Evolutionary conservation across 2,797 vertebrate species (phyloP).

Genomic region (Tokudaia tokunoshimensis): DNA sequence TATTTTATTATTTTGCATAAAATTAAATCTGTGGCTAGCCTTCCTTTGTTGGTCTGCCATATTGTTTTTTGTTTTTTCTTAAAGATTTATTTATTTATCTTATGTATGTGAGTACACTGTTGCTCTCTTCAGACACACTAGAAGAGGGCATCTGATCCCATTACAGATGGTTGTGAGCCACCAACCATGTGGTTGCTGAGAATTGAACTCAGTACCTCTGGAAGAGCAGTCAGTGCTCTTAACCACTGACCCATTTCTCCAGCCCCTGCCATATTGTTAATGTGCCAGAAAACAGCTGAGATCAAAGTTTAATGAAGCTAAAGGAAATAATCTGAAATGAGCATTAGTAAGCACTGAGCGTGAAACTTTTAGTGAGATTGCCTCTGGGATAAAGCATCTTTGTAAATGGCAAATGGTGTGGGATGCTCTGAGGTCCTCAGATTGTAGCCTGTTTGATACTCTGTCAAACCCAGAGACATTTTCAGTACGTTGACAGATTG

Average conservation of each 20-base stretch:
- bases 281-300: conserved; percentile 69
- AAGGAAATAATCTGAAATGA: conserved; percentile 80
- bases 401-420: background rate
- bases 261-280: conserved; percentile 51
- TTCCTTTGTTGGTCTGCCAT: conserved; percentile 66
- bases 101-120: no score
- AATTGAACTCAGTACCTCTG: no score
- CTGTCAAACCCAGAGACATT: conserved; percentile 40
- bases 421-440: background rate
- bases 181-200: no score
- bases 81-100: no score
- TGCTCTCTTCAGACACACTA: no score
- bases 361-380: conserved; percentile 66
- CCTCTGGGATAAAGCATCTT: conserved; percentile 64
- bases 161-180: no score
- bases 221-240: no score
- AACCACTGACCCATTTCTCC: no score
- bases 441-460: background rate
- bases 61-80: no score
- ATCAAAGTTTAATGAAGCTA: conserved; percentile 73
- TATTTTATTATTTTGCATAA: conserved; percentile 64
- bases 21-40: conserved; percentile 58
- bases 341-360: conserved; percentile 77
- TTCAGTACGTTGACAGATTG: background rate
- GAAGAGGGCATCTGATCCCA: no score